Evolutionary conservation across 2,888 invertebrate species (phyloP).

Genomic region (Augiades crinisus): DNA sequence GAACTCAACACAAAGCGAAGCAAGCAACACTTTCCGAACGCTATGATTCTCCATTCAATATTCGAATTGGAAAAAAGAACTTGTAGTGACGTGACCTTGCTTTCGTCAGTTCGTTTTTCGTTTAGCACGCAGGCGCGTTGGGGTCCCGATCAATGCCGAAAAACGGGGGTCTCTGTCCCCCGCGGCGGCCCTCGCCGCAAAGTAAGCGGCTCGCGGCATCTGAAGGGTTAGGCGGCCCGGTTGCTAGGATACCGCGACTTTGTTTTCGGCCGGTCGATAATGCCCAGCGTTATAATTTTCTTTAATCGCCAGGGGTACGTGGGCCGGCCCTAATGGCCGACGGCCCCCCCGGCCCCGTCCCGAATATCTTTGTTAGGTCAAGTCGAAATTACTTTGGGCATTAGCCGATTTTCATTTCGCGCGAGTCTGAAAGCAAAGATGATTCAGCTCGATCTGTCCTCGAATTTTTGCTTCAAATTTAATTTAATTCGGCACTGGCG

Average conservation of each 20-base stretch:
- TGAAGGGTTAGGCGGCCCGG: slow-evolving; percentile 72
- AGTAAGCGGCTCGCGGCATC: slow-evolving; percentile 74
- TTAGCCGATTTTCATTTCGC: slow-evolving; percentile 17
- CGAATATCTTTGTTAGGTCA: slow-evolving; percentile 35
- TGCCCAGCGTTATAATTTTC: slow-evolving; percentile 66
- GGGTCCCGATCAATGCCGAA: slow-evolving; percentile 76
- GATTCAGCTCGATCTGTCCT: slow-evolving; percentile 5
- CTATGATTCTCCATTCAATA: slow-evolving; percentile 76
- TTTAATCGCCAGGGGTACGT: slow-evolving; percentile 55
- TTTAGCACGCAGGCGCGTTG: slow-evolving; percentile 75
- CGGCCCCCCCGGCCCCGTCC: slow-evolving; percentile 29
- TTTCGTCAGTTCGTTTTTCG: slow-evolving; percentile 73
- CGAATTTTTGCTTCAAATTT: not conserved
- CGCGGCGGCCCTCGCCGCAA: slow-evolving; percentile 58
- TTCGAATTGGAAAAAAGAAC: slow-evolving; percentile 75
- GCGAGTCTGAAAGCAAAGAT: slow-evolving; percentile 8
- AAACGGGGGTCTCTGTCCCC: slow-evolving; percentile 67
- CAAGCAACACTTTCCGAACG: slow-evolving; percentile 58
- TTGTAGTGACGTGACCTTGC: slow-evolving; percentile 78
- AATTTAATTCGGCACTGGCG: not conserved
- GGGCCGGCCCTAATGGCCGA: slow-evolving; percentile 41
- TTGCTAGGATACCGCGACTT: slow-evolving; percentile 74
- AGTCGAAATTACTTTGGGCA: slow-evolving; percentile 24
- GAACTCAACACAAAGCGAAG: slow-evolving; percentile 50
- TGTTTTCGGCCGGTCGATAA: slow-evolving; percentile 62